Percentiles rank a stretch among this genome's conserved stretches.
These are phyloP conservation scores for Mesorhabditis belari DNA, from an alignment of 2,888 invertebrate species.

Conservation along the genomic window DNA sequence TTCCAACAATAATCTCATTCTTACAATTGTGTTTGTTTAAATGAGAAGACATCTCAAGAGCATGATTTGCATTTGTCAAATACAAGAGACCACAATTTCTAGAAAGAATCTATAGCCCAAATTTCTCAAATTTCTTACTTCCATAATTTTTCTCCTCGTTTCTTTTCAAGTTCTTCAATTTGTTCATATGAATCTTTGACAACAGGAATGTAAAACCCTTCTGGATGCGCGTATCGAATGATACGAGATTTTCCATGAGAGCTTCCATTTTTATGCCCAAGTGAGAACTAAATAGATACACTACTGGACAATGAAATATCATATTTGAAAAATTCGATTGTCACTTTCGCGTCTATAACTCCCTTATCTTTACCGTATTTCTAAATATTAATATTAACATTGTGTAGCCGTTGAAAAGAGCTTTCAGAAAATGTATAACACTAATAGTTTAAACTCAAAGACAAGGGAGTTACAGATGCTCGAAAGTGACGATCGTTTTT, in stretches of 20 bases:
- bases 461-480: no score
- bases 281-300: conserved; percentile 34
- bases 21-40: conserved; percentile 15
- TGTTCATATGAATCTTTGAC: conserved; percentile 28
- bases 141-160: conserved; percentile 24
- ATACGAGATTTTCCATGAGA: conserved; percentile 49
- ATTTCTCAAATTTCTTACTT: conserved; percentile 10
- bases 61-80: neutral
- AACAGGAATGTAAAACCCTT: conserved; percentile 30
- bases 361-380: no score
- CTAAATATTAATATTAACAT: no score
- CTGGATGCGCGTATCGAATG: conserved; percentile 44
- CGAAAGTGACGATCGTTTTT: no score
- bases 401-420: no score
- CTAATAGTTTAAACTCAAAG: no score
- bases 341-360: no score
- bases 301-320: no score
- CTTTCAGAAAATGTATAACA: no score
- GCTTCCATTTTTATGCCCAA: conserved; percentile 41
- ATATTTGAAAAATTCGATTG: no score
- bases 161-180: conserved; percentile 26
- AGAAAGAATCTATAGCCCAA: neutral
- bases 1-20: conserved; percentile 19
- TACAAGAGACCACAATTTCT: neutral
- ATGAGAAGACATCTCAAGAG: conserved; percentile 13